Evolutionary conservation across 2,888 invertebrate species (phyloP).

Genomic region (Spodoptera picta): DNA sequence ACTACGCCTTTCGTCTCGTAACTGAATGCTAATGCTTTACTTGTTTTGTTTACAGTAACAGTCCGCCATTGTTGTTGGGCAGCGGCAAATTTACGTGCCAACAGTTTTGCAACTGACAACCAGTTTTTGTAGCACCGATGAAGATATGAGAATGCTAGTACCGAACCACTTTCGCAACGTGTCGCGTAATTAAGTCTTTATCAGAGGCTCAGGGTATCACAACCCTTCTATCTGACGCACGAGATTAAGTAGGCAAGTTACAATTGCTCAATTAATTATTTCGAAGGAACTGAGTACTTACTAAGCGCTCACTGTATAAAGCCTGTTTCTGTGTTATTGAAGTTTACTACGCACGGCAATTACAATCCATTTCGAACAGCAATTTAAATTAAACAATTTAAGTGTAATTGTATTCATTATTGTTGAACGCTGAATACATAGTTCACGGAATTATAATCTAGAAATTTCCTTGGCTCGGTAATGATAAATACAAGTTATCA

Average conservation of each 20-base stretch:
- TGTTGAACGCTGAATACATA: constrained; percentile 25
- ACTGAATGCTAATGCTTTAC: constrained; percentile 70
- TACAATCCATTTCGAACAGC: constrained; percentile 54
- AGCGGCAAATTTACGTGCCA: constrained; percentile 67
- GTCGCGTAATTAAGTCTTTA: constrained; percentile 64
- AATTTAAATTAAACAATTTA: constrained; percentile 61
- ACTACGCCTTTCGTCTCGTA: constrained; percentile 57
- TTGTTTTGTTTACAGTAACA: constrained; percentile 79
- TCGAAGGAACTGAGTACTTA: constrained; percentile 50
- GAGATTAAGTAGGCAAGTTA: constrained; percentile 66
- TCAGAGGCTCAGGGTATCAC: constrained; percentile 63
- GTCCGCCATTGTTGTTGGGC: constrained; percentile 76
- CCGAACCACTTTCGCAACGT: constrained; percentile 65
- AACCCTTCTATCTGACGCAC: constrained; percentile 65
- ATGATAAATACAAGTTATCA: constrained; percentile 35
- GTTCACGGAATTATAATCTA: constrained; percentile 32
- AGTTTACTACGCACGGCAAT: constrained; percentile 54
- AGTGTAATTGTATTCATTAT: constrained; percentile 45
- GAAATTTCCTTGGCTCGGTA: constrained; percentile 20
- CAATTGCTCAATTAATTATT: constrained; percentile 71
- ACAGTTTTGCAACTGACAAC: constrained; percentile 75
- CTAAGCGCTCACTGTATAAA: constrained; percentile 26
- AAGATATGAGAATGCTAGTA: constrained; percentile 76
- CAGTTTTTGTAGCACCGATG: constrained; percentile 78
- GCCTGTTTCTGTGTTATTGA: constrained; percentile 51